Evolutionary conservation across 1,140 invertebrate species (phyloP), one percentile per base, ranked within the genome.

Genomic region (Sycophila sp.): DNA sequence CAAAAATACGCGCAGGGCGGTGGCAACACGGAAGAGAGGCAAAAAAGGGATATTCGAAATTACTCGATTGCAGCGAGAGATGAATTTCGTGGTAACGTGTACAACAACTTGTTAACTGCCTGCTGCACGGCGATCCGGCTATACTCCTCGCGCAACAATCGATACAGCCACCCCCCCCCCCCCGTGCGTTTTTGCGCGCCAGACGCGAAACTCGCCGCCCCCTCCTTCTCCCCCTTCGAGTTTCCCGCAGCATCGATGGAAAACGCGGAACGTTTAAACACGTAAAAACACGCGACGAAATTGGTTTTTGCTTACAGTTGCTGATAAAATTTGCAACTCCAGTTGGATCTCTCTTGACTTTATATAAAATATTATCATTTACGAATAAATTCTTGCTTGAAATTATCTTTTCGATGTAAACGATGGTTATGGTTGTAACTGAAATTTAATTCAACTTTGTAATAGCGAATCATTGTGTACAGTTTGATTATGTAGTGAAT

Each of bases 81-180:
- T 71, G 60, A 55, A 71, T 71, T 71, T 65, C 60, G 60, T 40
- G 60, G 60, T 71, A 58, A 51, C 62, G 30, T 66, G 55, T 65
- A 71, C 45, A 66, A 71, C 69, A 71, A 66, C 69, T 71, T 71
- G 69, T 65, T 73, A 70, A 71, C 71, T 71, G 67, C 32, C 64
- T 53, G 60, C 49, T n/a, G n/a, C 73, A 47, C 30, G 19, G 34
- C 58, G 40, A 62, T 56, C 24, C 62, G n/a, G 1, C 47, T 53
- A 58, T 55, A n/a, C n/a, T 53, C 34, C 63, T 49, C 19, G 2
- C 11, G 47, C 34, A 40, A 64, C 30, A 53, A 69, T 70, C 69
- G 60, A 75, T 69, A 69, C 15, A 5, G 0, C 40, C 22, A 19
- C 22, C 24, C 49, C 10, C 0, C 40, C 22, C 47, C 22, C 24